These are phyloP conservation scores for Polypedilum pembai DNA, from an alignment of 1,140 invertebrate genomes.

Conservation along the genomic window DNA sequence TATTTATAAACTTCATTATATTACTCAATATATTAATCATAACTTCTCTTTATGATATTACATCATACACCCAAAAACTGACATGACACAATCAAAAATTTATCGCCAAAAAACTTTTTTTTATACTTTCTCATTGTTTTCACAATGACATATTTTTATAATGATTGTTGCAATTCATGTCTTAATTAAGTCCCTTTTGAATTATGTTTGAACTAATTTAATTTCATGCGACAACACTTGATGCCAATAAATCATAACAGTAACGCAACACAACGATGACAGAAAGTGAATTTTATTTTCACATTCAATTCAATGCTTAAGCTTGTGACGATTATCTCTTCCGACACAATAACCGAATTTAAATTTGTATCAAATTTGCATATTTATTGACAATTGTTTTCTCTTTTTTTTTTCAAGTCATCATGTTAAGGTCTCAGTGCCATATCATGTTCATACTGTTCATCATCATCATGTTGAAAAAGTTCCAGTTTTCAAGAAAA, in stretches of 20 bases:
- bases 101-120: too few relatives aligned
- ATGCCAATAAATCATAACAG: not conserved
- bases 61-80: too few relatives aligned
- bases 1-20: too few relatives aligned
- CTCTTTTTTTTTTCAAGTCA: slow-evolving; percentile 44
- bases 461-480: slow-evolving; percentile 59
- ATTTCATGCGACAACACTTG: not conserved
- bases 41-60: too few relatives aligned
- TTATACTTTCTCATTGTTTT: too few relatives aligned
- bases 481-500: slow-evolving; percentile 42
- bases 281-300: not conserved
- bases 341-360: not conserved
- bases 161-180: too few relatives aligned
- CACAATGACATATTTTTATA: too few relatives aligned
- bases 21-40: too few relatives aligned
- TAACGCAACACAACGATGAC: not conserved
- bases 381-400: not conserved
- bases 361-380: too few relatives aligned
- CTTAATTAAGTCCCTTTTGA: too few relatives aligned
- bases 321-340: not conserved
- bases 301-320: not conserved
- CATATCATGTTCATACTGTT: slow-evolving; percentile 56
- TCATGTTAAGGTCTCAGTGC: slow-evolving; percentile 54
- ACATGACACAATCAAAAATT: too few relatives aligned
- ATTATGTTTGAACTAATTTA: not conserved